Base-by-base conservation (phyloP, 2,888 invertebrate genomes). In the Scaeva pyrastri region DNA sequence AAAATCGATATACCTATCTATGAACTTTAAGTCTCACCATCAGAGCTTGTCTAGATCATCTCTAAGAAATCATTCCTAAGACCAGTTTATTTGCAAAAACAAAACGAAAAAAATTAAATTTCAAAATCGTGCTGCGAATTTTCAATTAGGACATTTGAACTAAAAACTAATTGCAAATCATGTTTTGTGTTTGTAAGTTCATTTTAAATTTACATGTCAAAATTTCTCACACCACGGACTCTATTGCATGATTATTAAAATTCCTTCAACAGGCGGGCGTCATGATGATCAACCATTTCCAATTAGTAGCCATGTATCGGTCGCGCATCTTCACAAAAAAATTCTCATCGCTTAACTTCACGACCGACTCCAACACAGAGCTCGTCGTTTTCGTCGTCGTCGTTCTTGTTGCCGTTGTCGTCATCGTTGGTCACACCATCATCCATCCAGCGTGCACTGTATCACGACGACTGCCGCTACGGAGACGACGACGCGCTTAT, bases 271-370 rank as follows among this genome's bases (percentile, higher is more conserved):
- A 85, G 80, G 81, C 85, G 85, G 80, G 80, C 85, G 85, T 81
- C 71, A 82, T 77, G 86, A 71, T 77, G 73, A 74, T 12, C 21
- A 36, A 64, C 58, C 71, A 68, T 58, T 86, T 81, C 81, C 86
- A 86, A 86, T 86, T 86, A 86, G 86, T 52, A 74, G 56, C 21
- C 74, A 78, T 81, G 81, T n/a, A n/a, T n/a, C n/a, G n/a, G n/a
- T 86, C 81, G 81, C 86, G 74, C 72, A 76, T 76, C 68, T 66
- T 72, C 75, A 50, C 60, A 75, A n/a, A 79, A n/a, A 56, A n/a
- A 55, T 56, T 68, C 73, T 41, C 56, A 71, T 48, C 31, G 74
- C 78, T 56, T 10, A 39, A 78, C 70, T 70, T 83, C 71, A 78
- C 73, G 74, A 76, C 58, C 48, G 41, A 11, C 3, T 31, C n/a